These are phyloP conservation scores for Brachystomella parvula DNA, from an alignment of 1,140 invertebrate species.

Conservation along the genomic window DNA sequence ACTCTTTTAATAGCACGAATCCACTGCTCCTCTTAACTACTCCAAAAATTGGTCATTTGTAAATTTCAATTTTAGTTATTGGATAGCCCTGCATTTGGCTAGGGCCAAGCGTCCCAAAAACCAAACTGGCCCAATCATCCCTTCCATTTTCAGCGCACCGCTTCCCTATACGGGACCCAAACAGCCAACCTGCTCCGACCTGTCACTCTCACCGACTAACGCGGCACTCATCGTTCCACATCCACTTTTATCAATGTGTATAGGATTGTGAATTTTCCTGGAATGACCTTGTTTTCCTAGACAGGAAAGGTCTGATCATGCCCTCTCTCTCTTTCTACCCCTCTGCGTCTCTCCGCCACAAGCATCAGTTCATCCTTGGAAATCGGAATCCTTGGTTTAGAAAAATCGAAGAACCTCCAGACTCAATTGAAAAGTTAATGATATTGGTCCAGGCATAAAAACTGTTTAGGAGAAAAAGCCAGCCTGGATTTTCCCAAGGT, in stretches of 20 bases:
- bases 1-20: not conserved
- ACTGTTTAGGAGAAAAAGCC: not conserved
- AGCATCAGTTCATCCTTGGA: slow-evolving; percentile 1
- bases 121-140: not conserved
- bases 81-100: too few species aligned
- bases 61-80: too few species aligned
- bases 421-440: not conserved
- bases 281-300: not conserved
- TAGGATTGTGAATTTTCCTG: not conserved
- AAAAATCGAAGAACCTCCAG: slow-evolving; percentile 18
- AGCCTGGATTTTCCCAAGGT: not conserved
- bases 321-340: not conserved
- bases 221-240: not conserved
- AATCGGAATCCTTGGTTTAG: not conserved
- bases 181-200: not conserved
- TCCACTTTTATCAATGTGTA: not conserved
- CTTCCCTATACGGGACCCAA: too few species aligned
- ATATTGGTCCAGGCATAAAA: not conserved
- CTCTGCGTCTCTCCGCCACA: not conserved
- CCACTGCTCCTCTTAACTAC: not conserved
- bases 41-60: not conserved
- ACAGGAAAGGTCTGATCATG: not conserved
- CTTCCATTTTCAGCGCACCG: not conserved
- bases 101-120: not conserved
- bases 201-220: not conserved